Percentiles rank a stretch among this genome's conserved stretches.
phyloP scores from a whole-genome alignment of 2,888 invertebrate species.

The Emmelina monodactyla region DNA sequence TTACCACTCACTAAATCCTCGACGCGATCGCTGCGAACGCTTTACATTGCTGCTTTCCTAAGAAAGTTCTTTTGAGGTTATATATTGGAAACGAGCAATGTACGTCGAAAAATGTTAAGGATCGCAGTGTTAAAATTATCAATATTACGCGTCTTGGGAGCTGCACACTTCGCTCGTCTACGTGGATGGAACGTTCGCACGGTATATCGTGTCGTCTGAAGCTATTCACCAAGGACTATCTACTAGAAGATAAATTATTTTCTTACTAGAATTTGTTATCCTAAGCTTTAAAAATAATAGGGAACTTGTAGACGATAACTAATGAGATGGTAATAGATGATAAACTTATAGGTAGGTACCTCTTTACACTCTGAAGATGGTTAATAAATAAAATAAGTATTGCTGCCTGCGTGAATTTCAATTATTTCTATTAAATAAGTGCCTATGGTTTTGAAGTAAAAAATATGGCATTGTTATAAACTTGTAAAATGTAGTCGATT shows the following conservation, averaged over 20 bases:
- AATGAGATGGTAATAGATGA: no score
- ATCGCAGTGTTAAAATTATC: conserved; percentile 19
- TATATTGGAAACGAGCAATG: conserved; percentile 19
- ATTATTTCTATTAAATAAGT: no score
- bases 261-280: no score
- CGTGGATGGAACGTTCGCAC: conserved; percentile 25
- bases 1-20: conserved; percentile 56
- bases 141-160: conserved; percentile 24
- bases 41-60: conserved; percentile 20
- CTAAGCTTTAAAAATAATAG: no score
- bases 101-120: conserved; percentile 8
- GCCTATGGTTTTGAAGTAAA: no score
- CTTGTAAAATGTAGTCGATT: no score
- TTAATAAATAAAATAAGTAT: no score
- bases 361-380: no score
- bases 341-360: no score
- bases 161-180: conserved; percentile 27
- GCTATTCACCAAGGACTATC: conserved; percentile 15
- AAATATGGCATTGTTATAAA: no score
- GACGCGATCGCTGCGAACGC: conserved; percentile 23
- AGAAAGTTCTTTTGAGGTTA: conserved; percentile 6
- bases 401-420: no score
- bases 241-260: conserved; percentile 2
- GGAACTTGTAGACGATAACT: no score
- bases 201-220: conserved; percentile 20